Base-by-base conservation (phyloP, 2,113 vertebrate genomes). In the Sylvietta virens region DNA sequence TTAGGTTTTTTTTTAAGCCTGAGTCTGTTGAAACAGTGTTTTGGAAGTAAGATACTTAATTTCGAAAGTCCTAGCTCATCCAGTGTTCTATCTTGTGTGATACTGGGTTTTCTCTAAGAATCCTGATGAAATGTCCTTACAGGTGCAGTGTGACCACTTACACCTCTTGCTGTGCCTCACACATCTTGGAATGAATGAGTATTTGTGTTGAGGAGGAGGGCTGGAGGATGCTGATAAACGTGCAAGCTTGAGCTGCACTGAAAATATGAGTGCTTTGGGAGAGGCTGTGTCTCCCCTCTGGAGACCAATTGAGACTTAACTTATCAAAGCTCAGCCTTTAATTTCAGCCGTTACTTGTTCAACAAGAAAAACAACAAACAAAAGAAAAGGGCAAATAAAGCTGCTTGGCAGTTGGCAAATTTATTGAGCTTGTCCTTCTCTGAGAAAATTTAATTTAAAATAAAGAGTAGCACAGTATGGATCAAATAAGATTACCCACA, bases 361-460 rank as follows among this genome's bases (percentile, higher is more conserved):
- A 67, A 86, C 40, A 81, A 69, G 15, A 70, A 61, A 58, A 77
- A 10, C 48, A 86, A 39, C 8, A 35, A 83, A 15, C 21, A 53
- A 81, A 81, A 18, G 18, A 51, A 56, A 67, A 28, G 27, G 62
- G 33, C 53, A 80, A 85, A 88, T 85, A 60, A 85, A 67, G 35
- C 48, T 72, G 26, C 73, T 87, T 88, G 69, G 74, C 53, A 42
- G 65, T 27, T 74, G 70, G 70, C 53, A 90, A 33, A 82, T 79
- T 70, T 87, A 85, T 85, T 69, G 31, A 95, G n/a, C 86, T 92
- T 88, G 88, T 93, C 82, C 51, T 71, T 94, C 53, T 67, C 66
- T 76, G 20, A 58, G 81, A 79, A 87, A 78, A 84, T 92, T 84
- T 71, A 91, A 95, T 94, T 83, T 88, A 73, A 96, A 87, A 93